Evolutionary conservation across 2,113 vertebrate species (phyloP).

Genomic region (Ivindomyrus marchei): DNA sequence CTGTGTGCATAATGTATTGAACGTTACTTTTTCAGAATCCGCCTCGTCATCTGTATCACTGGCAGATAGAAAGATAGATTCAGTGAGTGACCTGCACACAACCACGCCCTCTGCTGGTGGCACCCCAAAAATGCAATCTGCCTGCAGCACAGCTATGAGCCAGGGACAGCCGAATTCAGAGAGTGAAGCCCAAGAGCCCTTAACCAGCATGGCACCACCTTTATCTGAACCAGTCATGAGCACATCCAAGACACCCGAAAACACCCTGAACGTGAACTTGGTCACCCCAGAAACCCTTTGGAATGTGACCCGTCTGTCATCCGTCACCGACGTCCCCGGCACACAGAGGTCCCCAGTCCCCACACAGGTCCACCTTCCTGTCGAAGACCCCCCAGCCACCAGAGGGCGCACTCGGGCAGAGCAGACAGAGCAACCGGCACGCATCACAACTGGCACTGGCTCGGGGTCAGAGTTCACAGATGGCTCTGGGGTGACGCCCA

Average conservation of each 20-base stretch:
- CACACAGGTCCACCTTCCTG: neutral
- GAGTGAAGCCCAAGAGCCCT: neutral
- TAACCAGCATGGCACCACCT: neutral
- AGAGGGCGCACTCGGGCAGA: neutral
- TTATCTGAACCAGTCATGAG: neutral
- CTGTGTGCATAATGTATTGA: neutral
- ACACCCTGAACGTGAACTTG: too few relatives aligned
- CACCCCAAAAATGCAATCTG: neutral
- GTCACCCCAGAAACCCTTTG: neutral
- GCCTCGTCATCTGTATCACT: neutral
- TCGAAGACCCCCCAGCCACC: neutral
- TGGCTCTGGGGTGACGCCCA: too few relatives aligned
- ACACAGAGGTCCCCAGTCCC: neutral
- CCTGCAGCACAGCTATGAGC: neutral
- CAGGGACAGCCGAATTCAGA: neutral
- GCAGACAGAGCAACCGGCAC: neutral
- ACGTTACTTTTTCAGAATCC: neutral
- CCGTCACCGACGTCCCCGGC: neutral
- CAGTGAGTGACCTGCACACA: neutral
- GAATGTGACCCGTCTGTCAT: neutral
- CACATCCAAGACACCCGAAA: neutral
- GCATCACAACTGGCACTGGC: neutral
- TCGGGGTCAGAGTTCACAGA: neutral
- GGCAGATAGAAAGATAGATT: neutral
- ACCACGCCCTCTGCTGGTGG: neutral